Conservation (phyloP, 2,797 vertebrate genomes). For the Pangasius macronema region DNA sequence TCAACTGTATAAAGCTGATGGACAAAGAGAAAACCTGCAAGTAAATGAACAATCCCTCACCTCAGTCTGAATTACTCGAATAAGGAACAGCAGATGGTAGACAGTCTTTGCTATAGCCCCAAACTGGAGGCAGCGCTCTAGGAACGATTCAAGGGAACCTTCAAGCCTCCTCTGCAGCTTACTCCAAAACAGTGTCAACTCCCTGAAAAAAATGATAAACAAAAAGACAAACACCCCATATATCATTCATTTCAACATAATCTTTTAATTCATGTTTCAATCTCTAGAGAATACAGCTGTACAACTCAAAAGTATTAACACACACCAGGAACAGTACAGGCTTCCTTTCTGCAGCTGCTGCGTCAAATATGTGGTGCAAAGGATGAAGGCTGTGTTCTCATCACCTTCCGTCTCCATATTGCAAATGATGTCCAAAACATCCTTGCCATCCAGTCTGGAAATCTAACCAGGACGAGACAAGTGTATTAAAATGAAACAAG, state of each 20-base stretch:
- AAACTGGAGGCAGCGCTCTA: slow-evolving; percentile 96
- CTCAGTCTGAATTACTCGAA: slow-evolving; percentile 94
- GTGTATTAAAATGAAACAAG: background rate
- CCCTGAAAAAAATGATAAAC: slow-evolving; percentile 74
- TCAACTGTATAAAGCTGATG: background rate
- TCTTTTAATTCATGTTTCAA: background rate
- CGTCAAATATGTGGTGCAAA: slow-evolving; percentile 96
- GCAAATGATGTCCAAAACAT: slow-evolving; percentile 93
- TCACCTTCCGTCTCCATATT: slow-evolving; percentile 95
- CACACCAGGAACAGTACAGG: slow-evolving; percentile 93
- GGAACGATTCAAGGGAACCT: slow-evolving; percentile 86
- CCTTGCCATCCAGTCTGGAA: slow-evolving; percentile 92
- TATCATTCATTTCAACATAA: background rate
- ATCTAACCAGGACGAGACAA: slow-evolving; percentile 75
- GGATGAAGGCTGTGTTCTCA: slow-evolving; percentile 92
- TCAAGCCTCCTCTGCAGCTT: slow-evolving; percentile 95
- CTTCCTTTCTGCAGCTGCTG: slow-evolving; percentile 95
- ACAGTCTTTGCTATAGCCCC: slow-evolving; percentile 95
- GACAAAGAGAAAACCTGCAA: background rate
- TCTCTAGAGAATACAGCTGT: background rate
- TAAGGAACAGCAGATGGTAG: slow-evolving; percentile 92
- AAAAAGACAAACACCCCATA: background rate
- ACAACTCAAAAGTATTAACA: slow-evolving; percentile 41
- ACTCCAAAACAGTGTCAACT: slow-evolving; percentile 95
- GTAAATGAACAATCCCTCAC: slow-evolving; percentile 66